phyloP scores from a whole-genome alignment of 1,140 invertebrate genomes.

The Battus philenor region DNA sequence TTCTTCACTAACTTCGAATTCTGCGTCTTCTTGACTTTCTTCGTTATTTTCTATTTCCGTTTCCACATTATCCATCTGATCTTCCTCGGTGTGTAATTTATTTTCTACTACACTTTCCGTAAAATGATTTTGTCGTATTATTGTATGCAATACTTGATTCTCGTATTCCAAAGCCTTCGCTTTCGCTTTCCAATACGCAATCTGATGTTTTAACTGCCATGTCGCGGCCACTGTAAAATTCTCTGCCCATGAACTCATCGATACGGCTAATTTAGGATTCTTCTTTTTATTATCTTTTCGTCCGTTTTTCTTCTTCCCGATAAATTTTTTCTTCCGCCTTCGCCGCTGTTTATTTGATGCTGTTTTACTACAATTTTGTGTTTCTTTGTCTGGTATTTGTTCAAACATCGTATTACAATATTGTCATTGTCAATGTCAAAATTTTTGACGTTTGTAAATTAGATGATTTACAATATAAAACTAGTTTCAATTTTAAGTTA shows the following conservation, averaged over 20 bases:
- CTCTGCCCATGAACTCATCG: conserved; percentile 60
- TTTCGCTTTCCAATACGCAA: conserved; percentile 81
- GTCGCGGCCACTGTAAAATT: conserved; percentile 48
- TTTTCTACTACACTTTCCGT: conserved; percentile 14
- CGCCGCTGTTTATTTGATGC: conserved; percentile 19
- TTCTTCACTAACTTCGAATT: conserved; percentile 80
- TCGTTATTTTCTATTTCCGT: conserved; percentile 21
- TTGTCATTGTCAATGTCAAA: conserved; percentile 7
- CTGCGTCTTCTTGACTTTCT: conserved; percentile 24
- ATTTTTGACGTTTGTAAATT: no score
- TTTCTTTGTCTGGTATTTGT: conserved; percentile 23
- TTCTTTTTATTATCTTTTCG: conserved; percentile 24
- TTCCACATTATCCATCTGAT: conserved; percentile 8
- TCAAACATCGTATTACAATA: conserved; percentile 22
- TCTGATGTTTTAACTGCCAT: conserved; percentile 76
- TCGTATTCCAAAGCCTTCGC: conserved; percentile 80
- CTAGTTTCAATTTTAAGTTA: no score
- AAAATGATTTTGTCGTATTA: conserved; percentile 61
- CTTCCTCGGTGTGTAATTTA: conserved; percentile 18
- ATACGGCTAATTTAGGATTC: conserved; percentile 23
- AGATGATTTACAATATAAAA: no score
- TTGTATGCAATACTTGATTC: conserved; percentile 76
- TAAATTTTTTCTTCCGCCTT: conserved; percentile 21
- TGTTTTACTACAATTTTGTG: conserved; percentile 17
- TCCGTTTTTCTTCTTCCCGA: conserved; percentile 21